These are phyloP conservation scores for Anableps anableps DNA, from an alignment of 2,797 vertebrate species.

Conservation along the genomic window DNA sequence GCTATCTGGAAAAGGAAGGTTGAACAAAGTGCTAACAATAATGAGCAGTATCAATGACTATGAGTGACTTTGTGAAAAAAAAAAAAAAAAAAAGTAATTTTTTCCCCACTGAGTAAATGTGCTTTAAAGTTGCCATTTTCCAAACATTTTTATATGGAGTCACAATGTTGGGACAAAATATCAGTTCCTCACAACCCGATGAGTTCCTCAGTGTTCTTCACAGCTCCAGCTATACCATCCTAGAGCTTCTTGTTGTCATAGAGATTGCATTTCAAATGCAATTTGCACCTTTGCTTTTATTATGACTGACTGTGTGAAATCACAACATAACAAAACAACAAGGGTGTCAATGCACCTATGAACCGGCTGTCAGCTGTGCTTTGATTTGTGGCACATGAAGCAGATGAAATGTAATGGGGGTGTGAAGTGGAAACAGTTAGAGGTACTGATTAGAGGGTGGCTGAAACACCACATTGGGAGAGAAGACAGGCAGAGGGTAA, in stretches of 20 bases:
- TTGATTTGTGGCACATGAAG: slow-evolving; percentile 14
- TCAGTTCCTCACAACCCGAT: slow-evolving; percentile 19
- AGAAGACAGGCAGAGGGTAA: slow-evolving; percentile 20
- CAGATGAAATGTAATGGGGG: slow-evolving; percentile 40
- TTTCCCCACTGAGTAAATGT: not conserved
- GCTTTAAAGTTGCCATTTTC: not conserved
- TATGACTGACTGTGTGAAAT: not conserved
- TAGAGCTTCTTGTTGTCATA: slow-evolving; percentile 62
- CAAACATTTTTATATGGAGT: not conserved
- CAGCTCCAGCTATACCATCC: slow-evolving; percentile 26
- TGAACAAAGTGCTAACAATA: not conserved
- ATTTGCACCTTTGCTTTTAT: slow-evolving; percentile 13
- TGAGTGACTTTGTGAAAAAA: not conserved
- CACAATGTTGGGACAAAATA: not conserved
- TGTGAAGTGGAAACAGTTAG: slow-evolving; percentile 38
- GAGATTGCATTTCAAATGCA: slow-evolving; percentile 38
- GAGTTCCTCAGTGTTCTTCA: slow-evolving; percentile 16
- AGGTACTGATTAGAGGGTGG: slow-evolving; percentile 57
- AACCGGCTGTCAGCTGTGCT: not conserved
- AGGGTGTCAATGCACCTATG: not conserved
- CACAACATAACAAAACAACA: not conserved
- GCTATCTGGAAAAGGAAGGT: no score
- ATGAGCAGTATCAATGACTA: not conserved
- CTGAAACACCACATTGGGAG: slow-evolving; percentile 14
- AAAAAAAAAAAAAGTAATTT: not conserved